Conservation (phyloP, 2,888 invertebrate genomes). For the Rhodophaea formosa region DNA sequence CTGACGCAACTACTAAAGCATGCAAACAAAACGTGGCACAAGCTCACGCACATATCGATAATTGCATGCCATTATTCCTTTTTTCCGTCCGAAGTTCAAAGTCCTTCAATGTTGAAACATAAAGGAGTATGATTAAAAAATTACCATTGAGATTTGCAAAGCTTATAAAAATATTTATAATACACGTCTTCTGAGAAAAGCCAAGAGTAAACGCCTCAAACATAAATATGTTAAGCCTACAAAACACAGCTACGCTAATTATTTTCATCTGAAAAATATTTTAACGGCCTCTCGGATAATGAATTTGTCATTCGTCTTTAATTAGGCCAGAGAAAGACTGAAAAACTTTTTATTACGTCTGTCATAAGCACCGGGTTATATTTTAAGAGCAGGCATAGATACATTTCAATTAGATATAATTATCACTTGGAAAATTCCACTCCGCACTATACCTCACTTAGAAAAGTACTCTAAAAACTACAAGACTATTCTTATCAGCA, state of each 20-base stretch:
- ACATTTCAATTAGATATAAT: background rate
- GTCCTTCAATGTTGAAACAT: too few species aligned
- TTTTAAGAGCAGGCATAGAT: background rate
- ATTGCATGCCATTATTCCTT: too few species aligned
- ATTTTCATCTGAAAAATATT: conserved; percentile 22
- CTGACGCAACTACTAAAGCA: too few species aligned
- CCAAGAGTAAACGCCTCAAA: background rate
- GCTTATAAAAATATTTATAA: too few species aligned
- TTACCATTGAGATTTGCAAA: too few species aligned
- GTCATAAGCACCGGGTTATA: background rate
- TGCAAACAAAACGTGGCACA: too few species aligned
- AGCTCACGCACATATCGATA: too few species aligned
- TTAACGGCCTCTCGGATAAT: conserved; percentile 45
- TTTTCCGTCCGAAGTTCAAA: too few species aligned
- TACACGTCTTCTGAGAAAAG: background rate
- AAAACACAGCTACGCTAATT: background rate
- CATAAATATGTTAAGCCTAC: background rate
- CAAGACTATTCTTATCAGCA: too few species aligned
- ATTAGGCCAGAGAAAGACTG: conserved; percentile 50
- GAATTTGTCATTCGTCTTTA: conserved; percentile 55
- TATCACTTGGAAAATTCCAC: background rate
- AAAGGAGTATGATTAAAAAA: too few species aligned
- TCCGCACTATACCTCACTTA: too few species aligned
- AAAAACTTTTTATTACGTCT: conserved; percentile 22
- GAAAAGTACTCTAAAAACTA: too few species aligned